These are phyloP conservation scores for Lasioglossum figueresi DNA, from an alignment of 2,888 invertebrate species.

Conservation along the genomic window DNA sequence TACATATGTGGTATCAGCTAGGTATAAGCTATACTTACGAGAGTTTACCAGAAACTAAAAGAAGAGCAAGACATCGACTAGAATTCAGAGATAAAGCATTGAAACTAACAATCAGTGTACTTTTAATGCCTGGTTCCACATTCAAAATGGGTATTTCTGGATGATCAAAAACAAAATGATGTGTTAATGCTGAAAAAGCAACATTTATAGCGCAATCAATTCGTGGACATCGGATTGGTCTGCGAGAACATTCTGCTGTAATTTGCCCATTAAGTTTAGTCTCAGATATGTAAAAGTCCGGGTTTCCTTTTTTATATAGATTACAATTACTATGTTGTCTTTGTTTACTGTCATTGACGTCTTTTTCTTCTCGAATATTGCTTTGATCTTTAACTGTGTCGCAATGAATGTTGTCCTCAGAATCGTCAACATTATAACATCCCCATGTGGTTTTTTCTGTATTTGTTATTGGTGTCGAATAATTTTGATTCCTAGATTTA, in stretches of 20 bases:
- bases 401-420: constrained; percentile 22
- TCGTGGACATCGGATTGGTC: constrained; percentile 85
- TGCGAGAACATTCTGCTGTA: constrained; percentile 78
- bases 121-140: constrained; percentile 79
- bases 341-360: constrained; percentile 31
- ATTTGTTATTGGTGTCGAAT: constrained; percentile 36
- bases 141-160: constrained; percentile 83
- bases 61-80: constrained; percentile 79
- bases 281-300: constrained; percentile 64
- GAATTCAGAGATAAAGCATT: constrained; percentile 75
- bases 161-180: constrained; percentile 87
- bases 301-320: constrained; percentile 58
- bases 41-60: constrained; percentile 80
- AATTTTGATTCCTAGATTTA: constrained; percentile 58
- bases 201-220: constrained; percentile 85
- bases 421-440: constrained; percentile 17
- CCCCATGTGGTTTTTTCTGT: constrained; percentile 20
- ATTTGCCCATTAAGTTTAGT: constrained; percentile 71
- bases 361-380: constrained; percentile 41
- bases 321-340: constrained; percentile 69
- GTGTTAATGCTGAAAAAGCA: constrained; percentile 85
- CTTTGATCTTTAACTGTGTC: constrained; percentile 25
- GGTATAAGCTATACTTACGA: constrained; percentile 74
- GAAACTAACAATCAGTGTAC: constrained; percentile 78
- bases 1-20: not conserved